phyloP scores from a whole-genome alignment of 2,888 invertebrate genomes.

The Tetragnatha montana region DNA sequence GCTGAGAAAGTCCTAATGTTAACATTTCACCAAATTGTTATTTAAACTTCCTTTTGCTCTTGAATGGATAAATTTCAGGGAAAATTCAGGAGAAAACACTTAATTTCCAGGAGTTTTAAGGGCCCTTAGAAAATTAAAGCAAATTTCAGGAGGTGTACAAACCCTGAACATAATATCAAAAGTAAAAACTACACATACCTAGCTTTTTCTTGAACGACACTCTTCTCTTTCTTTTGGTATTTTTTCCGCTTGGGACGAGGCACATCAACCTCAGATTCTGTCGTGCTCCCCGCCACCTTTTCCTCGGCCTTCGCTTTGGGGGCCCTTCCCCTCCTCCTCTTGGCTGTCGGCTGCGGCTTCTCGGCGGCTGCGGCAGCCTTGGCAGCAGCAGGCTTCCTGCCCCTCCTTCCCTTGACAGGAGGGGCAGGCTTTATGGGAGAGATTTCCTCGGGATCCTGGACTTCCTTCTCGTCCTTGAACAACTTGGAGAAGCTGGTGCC shows the following conservation, averaged over 20 bases:
- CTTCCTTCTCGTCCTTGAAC: not conserved
- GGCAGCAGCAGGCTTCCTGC: slow-evolving; percentile 5
- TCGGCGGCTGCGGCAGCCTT: not conserved
- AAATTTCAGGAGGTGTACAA: no score
- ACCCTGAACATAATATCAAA: no score
- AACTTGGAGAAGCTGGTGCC: slow-evolving; percentile 21
- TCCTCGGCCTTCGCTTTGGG: not conserved
- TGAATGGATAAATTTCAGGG: no score
- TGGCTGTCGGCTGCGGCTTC: not conserved
- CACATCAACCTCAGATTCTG: not conserved
- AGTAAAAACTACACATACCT: no score
- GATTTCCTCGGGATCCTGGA: not conserved
- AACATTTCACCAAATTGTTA: no score
- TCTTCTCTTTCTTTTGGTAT: not conserved
- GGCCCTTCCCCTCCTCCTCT: slow-evolving; percentile 33
- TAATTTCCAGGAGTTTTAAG: no score
- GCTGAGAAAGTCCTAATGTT: no score
- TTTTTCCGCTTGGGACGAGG: not conserved
- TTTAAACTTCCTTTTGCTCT: no score
- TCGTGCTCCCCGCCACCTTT: not conserved
- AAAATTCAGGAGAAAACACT: no score
- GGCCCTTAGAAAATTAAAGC: no score
- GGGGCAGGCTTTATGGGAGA: slow-evolving; percentile 27
- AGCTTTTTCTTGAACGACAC: no score
- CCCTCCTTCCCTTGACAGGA: not conserved